These are phyloP conservation scores for Chelmon rostratus DNA, from an alignment of 2,797 vertebrate species.

Conservation along the genomic window DNA sequence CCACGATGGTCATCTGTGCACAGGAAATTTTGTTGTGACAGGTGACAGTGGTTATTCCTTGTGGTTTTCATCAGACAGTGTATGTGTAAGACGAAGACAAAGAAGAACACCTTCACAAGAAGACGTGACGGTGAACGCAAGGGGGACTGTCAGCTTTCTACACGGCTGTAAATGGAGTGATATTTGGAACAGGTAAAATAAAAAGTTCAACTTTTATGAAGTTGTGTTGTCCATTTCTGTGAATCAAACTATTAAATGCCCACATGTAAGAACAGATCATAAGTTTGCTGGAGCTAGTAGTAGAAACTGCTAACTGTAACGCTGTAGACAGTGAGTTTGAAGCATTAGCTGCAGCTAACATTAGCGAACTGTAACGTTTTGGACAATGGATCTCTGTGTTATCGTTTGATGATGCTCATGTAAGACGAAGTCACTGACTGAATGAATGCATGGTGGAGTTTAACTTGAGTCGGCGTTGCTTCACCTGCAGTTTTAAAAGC, in stretches of 20 bases:
- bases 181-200: not conserved
- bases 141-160: not conserved
- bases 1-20: not conserved
- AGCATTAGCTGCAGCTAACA: too few species aligned
- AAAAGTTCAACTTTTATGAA: not conserved
- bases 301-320: not conserved
- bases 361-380: too few species aligned
- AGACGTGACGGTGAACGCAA: not conserved
- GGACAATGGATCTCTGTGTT: too few species aligned
- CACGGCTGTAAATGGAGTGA: not conserved
- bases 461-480: not conserved
- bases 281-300: not conserved
- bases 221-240: not conserved
- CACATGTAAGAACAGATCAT: not conserved
- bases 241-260: not conserved
- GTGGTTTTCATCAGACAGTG: not conserved
- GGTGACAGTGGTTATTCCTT: not conserved
- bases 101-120: not conserved
- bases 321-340: not conserved
- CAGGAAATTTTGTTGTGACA: not conserved
- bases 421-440: too few species aligned
- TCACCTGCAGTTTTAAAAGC: conserved; percentile 9
- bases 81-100: not conserved
- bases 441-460: not conserved
- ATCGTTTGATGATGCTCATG: too few species aligned